Conservation (phyloP, 2,113 vertebrate genomes). For the Upupa epops region DNA sequence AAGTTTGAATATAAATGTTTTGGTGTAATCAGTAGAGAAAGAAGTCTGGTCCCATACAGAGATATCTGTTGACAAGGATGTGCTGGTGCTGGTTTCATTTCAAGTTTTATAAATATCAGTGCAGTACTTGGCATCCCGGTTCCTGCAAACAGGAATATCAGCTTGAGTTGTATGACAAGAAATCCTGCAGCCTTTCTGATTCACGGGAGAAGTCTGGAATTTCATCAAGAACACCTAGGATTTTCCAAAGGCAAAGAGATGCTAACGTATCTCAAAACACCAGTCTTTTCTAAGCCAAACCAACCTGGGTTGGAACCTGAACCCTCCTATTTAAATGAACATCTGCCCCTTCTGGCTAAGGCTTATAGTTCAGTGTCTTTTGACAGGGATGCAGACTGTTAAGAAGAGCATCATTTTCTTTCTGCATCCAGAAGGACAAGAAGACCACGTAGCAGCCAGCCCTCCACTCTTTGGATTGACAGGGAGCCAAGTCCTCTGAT, state of each 20-base stretch:
- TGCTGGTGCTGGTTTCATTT: neutral
- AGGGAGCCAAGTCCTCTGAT: neutral
- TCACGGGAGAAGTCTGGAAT: neutral
- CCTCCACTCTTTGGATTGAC: neutral
- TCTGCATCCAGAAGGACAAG: neutral
- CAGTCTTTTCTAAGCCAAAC: neutral
- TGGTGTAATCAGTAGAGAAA: neutral
- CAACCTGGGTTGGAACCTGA: neutral
- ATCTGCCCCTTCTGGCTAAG: neutral
- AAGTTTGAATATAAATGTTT: neutral
- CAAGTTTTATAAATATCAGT: neutral
- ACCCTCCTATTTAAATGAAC: neutral
- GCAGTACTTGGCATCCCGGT: neutral
- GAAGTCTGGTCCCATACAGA: neutral
- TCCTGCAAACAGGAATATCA: neutral
- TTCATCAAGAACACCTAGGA: neutral
- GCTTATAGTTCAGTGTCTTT: neutral
- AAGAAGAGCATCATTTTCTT: neutral
- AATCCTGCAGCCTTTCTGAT: neutral
- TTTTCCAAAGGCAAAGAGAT: neutral
- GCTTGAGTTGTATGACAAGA: neutral
- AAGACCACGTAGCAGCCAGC: neutral
- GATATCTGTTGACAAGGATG: neutral
- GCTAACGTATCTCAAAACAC: neutral
- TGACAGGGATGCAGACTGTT: neutral